These are phyloP conservation scores for Drosophila kurseongensis DNA, from an alignment of 1,140 invertebrate genomes.

Conservation along the genomic window DNA sequence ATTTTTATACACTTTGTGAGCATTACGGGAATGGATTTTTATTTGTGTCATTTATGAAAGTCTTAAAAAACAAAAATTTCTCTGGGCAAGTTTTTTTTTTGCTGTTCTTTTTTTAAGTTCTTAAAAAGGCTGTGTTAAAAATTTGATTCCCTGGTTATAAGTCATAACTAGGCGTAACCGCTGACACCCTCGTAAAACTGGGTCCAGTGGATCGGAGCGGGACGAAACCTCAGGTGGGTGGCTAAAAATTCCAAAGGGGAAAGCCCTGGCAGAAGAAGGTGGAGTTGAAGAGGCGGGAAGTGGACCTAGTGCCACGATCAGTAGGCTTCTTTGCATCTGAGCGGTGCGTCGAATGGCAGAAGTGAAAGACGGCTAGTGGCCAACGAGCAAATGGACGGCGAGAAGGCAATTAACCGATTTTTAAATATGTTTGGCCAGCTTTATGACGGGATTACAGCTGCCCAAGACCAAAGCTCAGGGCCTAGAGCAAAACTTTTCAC, in stretches of 20 bases:
- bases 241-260: constrained; percentile 10
- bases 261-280: background rate
- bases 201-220: constrained; percentile 15
- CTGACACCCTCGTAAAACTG: constrained; percentile 57
- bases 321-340: constrained; percentile 44
- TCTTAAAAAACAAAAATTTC: no score
- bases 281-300: background rate
- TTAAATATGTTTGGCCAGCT: constrained; percentile 72
- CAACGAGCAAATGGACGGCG: constrained; percentile 23
- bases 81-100: no score
- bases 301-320: constrained; percentile 12
- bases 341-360: constrained; percentile 54
- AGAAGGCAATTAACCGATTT: constrained; percentile 71
- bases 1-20: no score
- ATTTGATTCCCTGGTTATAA: constrained; percentile 44
- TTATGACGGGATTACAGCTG: constrained; percentile 60
- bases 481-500: constrained; percentile 18
- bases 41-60: no score
- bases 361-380: constrained; percentile 9
- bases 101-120: background rate
- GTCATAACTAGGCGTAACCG: constrained; percentile 78
- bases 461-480: constrained; percentile 31
- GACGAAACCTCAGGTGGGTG: constrained; percentile 39
- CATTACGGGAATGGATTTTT: no score
- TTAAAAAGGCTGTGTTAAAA: background rate